These are phyloP conservation scores for Eupristina koningsbergeri DNA, from an alignment of 1,140 invertebrate species.

Conservation along the genomic window DNA sequence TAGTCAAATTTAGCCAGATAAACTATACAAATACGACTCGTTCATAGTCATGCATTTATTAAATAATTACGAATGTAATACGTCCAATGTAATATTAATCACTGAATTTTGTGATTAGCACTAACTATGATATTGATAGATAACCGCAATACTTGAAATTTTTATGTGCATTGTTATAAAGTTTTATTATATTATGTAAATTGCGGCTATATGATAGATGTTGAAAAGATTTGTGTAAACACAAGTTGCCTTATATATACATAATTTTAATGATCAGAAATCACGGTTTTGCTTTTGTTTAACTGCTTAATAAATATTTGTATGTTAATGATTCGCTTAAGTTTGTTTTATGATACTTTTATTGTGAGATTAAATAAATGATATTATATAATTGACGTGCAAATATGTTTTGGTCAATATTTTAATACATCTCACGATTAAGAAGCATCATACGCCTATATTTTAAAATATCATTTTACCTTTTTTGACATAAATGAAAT, in stretches of 20 bases:
- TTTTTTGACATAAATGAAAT: background rate
- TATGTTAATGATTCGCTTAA: slow-evolving; percentile 15
- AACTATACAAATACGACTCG: slow-evolving; percentile 38
- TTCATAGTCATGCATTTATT: slow-evolving; percentile 50
- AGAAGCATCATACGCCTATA: background rate
- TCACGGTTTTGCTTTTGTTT: slow-evolving; percentile 33
- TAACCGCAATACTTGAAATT: slow-evolving; percentile 44
- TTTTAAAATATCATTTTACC: background rate
- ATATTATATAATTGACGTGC: slow-evolving; percentile 7
- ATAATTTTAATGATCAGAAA: slow-evolving; percentile 29
- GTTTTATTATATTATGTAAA: slow-evolving; percentile 50
- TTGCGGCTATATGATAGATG: slow-evolving; percentile 49
- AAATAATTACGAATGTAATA: slow-evolving; percentile 38
- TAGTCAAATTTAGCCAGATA: slow-evolving; percentile 39
- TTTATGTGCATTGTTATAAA: slow-evolving; percentile 51
- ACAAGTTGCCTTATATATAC: slow-evolving; percentile 42
- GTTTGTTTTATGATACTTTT: slow-evolving; percentile 16
- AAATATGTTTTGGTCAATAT: slow-evolving; percentile 17
- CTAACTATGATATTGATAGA: slow-evolving; percentile 25
- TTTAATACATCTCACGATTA: background rate
- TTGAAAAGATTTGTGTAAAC: slow-evolving; percentile 46
- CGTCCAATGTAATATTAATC: slow-evolving; percentile 44
- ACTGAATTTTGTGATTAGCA: slow-evolving; percentile 46
- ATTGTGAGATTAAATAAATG: slow-evolving; percentile 18
- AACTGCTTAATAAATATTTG: slow-evolving; percentile 24